Evolutionary conservation across 2,797 vertebrate species (phyloP).

Genomic region (Melopsittacus undulatus): DNA sequence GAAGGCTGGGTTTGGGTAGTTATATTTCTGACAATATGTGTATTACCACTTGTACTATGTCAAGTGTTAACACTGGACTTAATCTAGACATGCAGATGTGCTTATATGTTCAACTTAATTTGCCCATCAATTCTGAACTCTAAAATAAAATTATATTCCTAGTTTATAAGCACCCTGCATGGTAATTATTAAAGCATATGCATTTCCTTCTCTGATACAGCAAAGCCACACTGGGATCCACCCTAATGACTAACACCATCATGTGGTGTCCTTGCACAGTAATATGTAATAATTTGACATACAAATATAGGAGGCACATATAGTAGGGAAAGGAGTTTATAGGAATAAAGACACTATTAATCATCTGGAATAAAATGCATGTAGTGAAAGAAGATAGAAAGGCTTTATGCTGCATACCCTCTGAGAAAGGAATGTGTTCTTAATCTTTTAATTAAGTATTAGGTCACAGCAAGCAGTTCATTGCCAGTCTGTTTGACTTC

Average conservation of each 20-base stretch:
- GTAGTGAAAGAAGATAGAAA: not conserved
- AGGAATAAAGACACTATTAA: not conserved
- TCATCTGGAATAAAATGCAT: not conserved
- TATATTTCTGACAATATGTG: not conserved
- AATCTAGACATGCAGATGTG: not conserved
- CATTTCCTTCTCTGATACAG: not conserved
- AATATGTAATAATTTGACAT: not conserved
- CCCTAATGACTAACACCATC: slow-evolving; percentile 1
- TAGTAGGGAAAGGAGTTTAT: not conserved
- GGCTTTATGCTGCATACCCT: not conserved
- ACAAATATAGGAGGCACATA: not conserved
- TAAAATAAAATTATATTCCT: not conserved
- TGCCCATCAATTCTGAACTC: not conserved
- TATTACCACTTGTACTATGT: not conserved
- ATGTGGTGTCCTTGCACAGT: not conserved
- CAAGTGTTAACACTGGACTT: not conserved
- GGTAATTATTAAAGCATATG: not conserved
- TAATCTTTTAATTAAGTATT: slow-evolving; percentile 4
- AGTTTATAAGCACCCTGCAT: not conserved
- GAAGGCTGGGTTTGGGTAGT: not conserved
- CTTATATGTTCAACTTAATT: not conserved
- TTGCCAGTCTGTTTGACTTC: not conserved
- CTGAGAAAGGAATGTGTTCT: not conserved
- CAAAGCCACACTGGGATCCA: not conserved
- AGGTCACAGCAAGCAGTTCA: not conserved